Percentiles rank a stretch among this genome's conserved stretches.
Evolutionary conservation across 2,888 invertebrate genomes (phyloP).

Genomic region (Tridacna crocea): DNA sequence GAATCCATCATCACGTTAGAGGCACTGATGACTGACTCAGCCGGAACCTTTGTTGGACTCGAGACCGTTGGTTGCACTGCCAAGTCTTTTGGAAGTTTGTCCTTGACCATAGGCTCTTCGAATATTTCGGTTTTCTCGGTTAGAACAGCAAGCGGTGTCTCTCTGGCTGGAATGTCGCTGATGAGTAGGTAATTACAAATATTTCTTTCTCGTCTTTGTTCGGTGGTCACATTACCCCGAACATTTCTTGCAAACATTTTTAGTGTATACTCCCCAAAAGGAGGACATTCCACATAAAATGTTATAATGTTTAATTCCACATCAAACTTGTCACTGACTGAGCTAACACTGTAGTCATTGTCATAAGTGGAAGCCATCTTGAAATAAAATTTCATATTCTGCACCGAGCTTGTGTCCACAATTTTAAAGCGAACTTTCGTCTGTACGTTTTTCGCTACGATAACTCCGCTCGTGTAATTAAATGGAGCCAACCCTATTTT

Average conservation of each 20-base stretch:
- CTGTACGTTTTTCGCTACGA: constrained; percentile 58
- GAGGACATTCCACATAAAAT: constrained; percentile 59
- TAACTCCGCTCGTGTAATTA: constrained; percentile 60
- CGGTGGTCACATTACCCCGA: constrained; percentile 44
- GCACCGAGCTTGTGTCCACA: constrained; percentile 49
- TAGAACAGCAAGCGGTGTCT: constrained; percentile 49
- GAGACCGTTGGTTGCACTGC: constrained; percentile 9
- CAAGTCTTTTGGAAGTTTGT: constrained; percentile 3
- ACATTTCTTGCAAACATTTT: constrained; percentile 63
- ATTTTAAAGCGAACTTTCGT: constrained; percentile 64
- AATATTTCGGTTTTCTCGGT: constrained; percentile 59
- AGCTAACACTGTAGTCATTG: constrained; percentile 59
- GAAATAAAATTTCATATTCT: constrained; percentile 63
- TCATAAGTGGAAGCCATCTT: constrained; percentile 61
- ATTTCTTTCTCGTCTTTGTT: constrained; percentile 65
- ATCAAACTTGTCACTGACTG: constrained; percentile 59
- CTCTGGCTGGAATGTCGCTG: constrained; percentile 54
- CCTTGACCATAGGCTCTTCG: constrained; percentile 35
- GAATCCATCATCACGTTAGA: constrained; percentile 60
- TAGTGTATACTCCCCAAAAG: constrained; percentile 61
- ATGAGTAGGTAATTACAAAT: constrained; percentile 77
- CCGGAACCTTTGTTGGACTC: constrained; percentile 18
- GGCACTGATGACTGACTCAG: constrained; percentile 51
- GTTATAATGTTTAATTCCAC: constrained; percentile 62
- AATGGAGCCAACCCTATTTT: constrained; percentile 64